Conservation (phyloP, 2,888 invertebrate genomes). For the Saturnia pavonia region DNA sequence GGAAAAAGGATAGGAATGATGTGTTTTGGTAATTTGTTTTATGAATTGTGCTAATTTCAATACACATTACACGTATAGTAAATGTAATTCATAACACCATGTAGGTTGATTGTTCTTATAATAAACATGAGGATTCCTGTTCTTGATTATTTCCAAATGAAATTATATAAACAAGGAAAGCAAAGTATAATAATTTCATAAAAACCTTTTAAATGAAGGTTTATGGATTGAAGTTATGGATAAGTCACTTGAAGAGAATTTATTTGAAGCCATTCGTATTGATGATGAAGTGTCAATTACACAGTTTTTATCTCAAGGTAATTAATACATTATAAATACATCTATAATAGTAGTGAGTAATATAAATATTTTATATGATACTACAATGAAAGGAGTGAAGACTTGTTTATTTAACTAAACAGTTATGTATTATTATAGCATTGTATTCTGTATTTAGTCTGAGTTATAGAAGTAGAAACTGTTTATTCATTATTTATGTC, state of each 20-base stretch:
- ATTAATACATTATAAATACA: not conserved
- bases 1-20: no score
- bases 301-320: constrained; percentile 76
- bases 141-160: not conserved
- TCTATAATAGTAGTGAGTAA: no score
- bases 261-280: constrained; percentile 59
- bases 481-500: no score
- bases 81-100: not conserved
- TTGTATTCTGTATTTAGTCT: no score
- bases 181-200: not conserved
- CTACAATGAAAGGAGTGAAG: no score
- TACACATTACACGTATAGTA: not conserved
- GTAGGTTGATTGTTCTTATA: not conserved
- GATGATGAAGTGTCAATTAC: constrained; percentile 66
- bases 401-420: no score
- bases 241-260: constrained; percentile 57
- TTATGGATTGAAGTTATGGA: constrained; percentile 31
- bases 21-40: no score
- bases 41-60: no score
- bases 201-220: not conserved
- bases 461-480: no score
- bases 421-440: no score
- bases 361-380: no score
- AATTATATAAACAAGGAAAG: not conserved
- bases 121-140: not conserved